Percentiles rank a stretch among this genome's conserved stretches.
Evolutionary conservation across 2,113 vertebrate genomes (phyloP).

Genomic region (Origma solitaria): DNA sequence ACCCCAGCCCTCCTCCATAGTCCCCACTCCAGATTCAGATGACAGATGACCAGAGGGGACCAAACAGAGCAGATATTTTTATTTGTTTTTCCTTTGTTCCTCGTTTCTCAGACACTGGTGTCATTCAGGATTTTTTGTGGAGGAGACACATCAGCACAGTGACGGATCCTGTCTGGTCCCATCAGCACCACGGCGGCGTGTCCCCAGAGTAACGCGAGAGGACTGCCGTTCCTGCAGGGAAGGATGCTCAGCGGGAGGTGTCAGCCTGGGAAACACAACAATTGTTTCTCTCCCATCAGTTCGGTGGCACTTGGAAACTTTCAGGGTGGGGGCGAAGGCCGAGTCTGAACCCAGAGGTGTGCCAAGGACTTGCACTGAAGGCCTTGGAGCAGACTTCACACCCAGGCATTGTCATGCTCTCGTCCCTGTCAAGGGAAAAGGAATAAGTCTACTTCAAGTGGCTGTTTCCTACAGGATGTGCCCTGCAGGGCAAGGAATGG

Average conservation of each 20-base stretch:
- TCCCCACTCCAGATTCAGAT: not conserved
- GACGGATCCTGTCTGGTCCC: constrained; percentile 63
- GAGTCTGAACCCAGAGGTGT: not conserved
- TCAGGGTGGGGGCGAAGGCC: not conserved
- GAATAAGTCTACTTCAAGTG: not conserved
- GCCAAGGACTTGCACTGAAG: not conserved
- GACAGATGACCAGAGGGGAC: constrained; percentile 9
- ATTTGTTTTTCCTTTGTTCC: constrained; percentile 37
- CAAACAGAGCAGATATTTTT: not conserved
- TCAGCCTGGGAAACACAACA: constrained; percentile 41
- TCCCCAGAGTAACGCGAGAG: constrained; percentile 23
- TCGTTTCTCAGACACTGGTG: not conserved
- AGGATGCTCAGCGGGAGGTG: constrained; percentile 42
- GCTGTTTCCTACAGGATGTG: not conserved
- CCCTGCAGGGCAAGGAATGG: not conserved
- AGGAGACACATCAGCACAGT: constrained; percentile 30
- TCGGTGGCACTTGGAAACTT: constrained; percentile 11
- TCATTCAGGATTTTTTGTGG: constrained; percentile 53
- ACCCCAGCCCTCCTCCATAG: not conserved
- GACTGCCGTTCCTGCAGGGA: constrained; percentile 48
- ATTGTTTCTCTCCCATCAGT: constrained; percentile 24
- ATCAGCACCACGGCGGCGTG: not conserved
- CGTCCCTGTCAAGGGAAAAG: not conserved
- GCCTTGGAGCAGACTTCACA: not conserved
- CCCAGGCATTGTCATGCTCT: fast-evolving